Evolutionary conservation across 2,797 vertebrate genomes (phyloP), one percentile per base, ranked within the genome.

Genomic region (Mallotus villosus): DNA sequence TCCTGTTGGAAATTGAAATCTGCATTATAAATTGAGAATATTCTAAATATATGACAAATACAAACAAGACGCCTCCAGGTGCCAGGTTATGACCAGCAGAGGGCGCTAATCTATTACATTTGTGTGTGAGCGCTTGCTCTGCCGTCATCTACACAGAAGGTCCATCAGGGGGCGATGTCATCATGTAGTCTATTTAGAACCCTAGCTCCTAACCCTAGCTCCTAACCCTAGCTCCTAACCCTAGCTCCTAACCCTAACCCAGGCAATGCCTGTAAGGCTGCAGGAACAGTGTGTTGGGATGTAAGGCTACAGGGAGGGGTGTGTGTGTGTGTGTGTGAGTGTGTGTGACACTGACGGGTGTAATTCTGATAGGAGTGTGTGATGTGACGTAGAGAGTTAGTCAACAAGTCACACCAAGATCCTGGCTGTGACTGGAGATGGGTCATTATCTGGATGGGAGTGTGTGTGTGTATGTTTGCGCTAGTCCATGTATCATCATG

Each of bases 11-110:
- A n/a, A n/a, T n/a, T n/a, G n/a, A n/a, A n/a, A n/a, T n/a, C n/a
- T n/a, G n/a, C n/a, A n/a, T n/a, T n/a, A n/a, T n/a, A n/a, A n/a
- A n/a, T n/a, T n/a, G n/a, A n/a, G n/a, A n/a, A n/a, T n/a, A n/a
- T n/a, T n/a, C n/a, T n/a, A n/a, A n/a, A n/a, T n/a, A n/a, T n/a
- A n/a, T n/a, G n/a, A n/a, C n/a, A n/a, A n/a, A n/a, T 96, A 95
- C 91, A 95, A 95, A 74, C 95, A 96, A 81, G 93, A 95, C 74
- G 92, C 94, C 4, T 90, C 91, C 71, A 92, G 95, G 27, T 34
- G 65, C 25, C 24, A 27, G 60, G 32, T 16, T 32, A 17, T 62
- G 0, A 19, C 78, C 85, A 75, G 0, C 12, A 83, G 85, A 71
- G 81, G 3, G 81, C 79, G 76, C 78, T 37, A 4, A 69, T 64